A percentile compares a stretch with the other conserved stretches of the same genome.
Conservation (phyloP, 2,113 vertebrate genomes). For the Osmerus eperlanus region DNA sequence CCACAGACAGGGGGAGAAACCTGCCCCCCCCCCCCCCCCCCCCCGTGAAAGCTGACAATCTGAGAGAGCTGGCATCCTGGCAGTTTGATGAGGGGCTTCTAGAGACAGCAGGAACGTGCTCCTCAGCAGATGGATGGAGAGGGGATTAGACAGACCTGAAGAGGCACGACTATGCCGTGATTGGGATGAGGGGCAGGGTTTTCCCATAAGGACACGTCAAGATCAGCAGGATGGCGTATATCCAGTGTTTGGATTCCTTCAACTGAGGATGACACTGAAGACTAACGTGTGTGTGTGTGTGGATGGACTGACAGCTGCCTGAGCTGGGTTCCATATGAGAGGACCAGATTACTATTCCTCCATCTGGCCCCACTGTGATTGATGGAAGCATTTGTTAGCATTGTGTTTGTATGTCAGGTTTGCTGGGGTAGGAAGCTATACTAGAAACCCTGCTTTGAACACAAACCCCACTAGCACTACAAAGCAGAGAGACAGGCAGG, state of each 20-base stretch:
- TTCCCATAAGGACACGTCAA: background rate
- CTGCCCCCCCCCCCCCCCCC: background rate
- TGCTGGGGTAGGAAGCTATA: background rate
- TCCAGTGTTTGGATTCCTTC: constrained; percentile 7
- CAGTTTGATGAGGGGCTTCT: constrained; percentile 34
- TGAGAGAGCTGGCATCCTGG: constrained; percentile 25
- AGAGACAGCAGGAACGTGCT: constrained; percentile 21
- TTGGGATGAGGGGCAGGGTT: background rate
- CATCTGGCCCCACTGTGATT: background rate
- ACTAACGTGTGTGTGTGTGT: background rate
- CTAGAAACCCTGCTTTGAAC: constrained; percentile 9
- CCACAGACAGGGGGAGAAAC: constrained; percentile 9
- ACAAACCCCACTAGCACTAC: background rate
- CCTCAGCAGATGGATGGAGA: constrained; percentile 11
- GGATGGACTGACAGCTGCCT: background rate
- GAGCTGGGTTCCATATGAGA: background rate
- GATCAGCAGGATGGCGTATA: constrained; percentile 15
- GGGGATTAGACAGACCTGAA: constrained; percentile 26
- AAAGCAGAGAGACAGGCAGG: background rate
- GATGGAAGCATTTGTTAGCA: background rate
- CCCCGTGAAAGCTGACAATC: constrained; percentile 36
- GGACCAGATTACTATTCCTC: constrained; percentile 1
- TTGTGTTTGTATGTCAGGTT: background rate
- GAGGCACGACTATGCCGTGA: background rate
- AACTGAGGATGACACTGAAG: constrained; percentile 10